Base-by-base conservation (phyloP, 1,140 invertebrate species). In the Choristoneura fumiferana region DNA sequence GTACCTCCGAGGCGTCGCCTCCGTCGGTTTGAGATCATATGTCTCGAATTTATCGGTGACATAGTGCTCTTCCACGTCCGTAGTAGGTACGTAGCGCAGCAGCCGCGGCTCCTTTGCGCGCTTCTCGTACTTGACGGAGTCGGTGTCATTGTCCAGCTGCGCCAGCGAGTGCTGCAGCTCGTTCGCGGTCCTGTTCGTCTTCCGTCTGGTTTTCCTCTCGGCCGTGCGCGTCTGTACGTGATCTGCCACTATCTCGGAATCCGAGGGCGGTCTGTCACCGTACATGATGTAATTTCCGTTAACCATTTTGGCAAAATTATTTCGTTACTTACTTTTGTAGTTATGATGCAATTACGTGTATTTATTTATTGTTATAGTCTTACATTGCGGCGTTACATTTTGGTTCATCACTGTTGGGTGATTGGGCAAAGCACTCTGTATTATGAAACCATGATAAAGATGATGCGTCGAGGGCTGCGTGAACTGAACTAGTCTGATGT, bases 231-330 rank as follows among this genome's bases (percentile, higher is more conserved):
- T 71, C 57, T 85, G 81, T 8, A 87, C 81, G 57, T 89, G 82
- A 53, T 87, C 83, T 10, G 81, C 78, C 3, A 87, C 78, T 37
- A 84, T 86, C 66, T 85, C 82, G 0, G 84, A 78, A 60, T 85
- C 84, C 6, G 84, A 83, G 15, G 77, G 72, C 53, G 86, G 84
- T 56, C 75, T 73, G 65, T 89, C 86, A 9, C 86, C 84, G 63
- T 89, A 89, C 40, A 89, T 45, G 13, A 86, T 70, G 52, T 89
- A 89, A 60, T 89, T 87, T 4, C 86, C 84, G 62, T 87, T 89
- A 33, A 89, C 86, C 86, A 89, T 89, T 70, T 76, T 84, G 65
- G 12, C 4, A 13, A 40, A 22, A 33, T 52, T 12, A 12, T 15
- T 13, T 2, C 3, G 8, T 18, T 37, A 13, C n/a, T 43, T 43